Evolutionary conservation across 2,797 vertebrate genomes (phyloP).

Genomic region (Chaenodraco wilsoni): DNA sequence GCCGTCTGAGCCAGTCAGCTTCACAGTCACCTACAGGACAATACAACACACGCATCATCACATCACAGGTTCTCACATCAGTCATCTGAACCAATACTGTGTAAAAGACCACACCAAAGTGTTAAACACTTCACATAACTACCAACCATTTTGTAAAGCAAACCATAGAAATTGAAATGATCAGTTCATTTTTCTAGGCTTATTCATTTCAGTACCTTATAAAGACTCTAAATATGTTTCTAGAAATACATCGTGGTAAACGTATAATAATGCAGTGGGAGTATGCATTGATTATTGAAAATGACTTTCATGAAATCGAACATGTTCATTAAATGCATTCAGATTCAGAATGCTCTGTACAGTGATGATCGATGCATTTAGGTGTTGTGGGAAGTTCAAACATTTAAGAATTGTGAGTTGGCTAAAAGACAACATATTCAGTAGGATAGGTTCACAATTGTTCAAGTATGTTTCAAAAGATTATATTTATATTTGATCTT

Average conservation of each 20-base stretch:
- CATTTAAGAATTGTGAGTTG: too few species aligned
- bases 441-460: too few species aligned
- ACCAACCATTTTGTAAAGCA: not conserved
- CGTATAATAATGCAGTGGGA: too few species aligned
- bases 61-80: constrained; percentile 5
- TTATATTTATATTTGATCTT: not conserved
- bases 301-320: too few species aligned
- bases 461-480: not conserved
- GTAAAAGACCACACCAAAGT: not conserved
- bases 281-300: too few species aligned
- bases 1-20: constrained; percentile 82
- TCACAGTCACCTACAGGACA: constrained; percentile 78
- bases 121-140: not conserved
- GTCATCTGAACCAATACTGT: not conserved
- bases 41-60: not conserved
- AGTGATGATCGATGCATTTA: too few species aligned
- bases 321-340: too few species aligned
- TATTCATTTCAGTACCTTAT: not conserved
- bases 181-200: not conserved
- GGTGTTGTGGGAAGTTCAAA: too few species aligned
- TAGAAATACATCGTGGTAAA: too few species aligned
- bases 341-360: too few species aligned
- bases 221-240: not conserved
- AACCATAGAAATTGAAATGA: not conserved
- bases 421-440: too few species aligned